A percentile compares a stretch with the other conserved stretches of the same genome.
These are phyloP conservation scores for Hestina assimilis DNA, from an alignment of 1,140 invertebrate species.

Conservation along the genomic window DNA sequence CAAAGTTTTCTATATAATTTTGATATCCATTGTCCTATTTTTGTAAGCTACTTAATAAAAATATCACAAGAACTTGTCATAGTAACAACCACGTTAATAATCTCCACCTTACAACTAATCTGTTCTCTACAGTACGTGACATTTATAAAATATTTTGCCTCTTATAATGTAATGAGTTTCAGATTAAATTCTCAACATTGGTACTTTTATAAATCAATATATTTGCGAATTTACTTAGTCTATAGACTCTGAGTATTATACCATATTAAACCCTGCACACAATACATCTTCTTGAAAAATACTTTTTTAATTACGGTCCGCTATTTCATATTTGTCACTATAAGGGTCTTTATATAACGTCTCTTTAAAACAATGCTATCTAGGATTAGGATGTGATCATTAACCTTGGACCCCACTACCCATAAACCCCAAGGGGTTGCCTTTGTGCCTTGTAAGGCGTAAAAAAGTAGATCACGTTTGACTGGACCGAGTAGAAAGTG, in stretches of 20 bases:
- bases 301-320: no score
- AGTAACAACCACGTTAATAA: neutral
- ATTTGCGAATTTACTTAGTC: no score
- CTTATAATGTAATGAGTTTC: no score
- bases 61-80: neutral
- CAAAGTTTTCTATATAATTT: no score
- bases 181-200: neutral
- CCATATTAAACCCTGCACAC: no score
- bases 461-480: slow-evolving; percentile 66
- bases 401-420: slow-evolving; percentile 2
- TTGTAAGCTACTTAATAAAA: neutral
- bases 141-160: neutral
- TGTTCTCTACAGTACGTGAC: neutral
- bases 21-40: no score
- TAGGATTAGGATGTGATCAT: neutral
- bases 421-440: slow-evolving; percentile 14
- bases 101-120: neutral
- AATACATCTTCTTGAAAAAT: no score
- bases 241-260: no score
- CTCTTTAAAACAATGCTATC: neutral
- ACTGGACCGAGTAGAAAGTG: slow-evolving; percentile 69
- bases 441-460: slow-evolving; percentile 56
- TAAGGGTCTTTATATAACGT: no score
- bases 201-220: no score
- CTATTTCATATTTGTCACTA: neutral